Base-by-base conservation (phyloP, 1,140 invertebrate genomes). In the Neotoxoptera formosana region DNA sequence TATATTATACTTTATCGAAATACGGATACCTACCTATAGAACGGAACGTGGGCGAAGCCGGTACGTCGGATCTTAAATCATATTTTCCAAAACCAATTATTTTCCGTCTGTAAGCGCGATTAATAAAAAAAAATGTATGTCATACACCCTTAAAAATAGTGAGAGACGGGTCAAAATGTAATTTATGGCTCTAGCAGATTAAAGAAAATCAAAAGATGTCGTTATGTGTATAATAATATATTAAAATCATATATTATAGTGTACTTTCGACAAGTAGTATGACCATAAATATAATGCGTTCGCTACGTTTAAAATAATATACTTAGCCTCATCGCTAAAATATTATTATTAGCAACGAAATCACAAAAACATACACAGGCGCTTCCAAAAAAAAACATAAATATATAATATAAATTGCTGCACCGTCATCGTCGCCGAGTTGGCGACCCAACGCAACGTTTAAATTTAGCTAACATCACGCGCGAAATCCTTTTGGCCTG, bases 271-370 rank as follows among this genome's bases (percentile, higher is more conserved):
- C 25, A 45, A 17, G 45, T 84, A 84, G 21, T 6, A 21, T 21
- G 25, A 41, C 45, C 45, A 41, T 47, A 86, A 86, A 86, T 83
- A 83, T 83, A 83, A 25, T 25, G 84, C 88, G 88, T 88, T 51
- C 34, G 14, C n/a, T 76, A 14, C 1, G 88, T 56, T 53, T 56
- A 53, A 25, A 89, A 89, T 89, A 36, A 53, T 89, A 89, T 20
- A 56, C 21, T 89, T 53, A 23, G 47, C 87, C 7, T 56, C n/a
- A 34, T 53, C 88, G 3, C 34, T 89, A 23, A 17, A 89, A 56
- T 56, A 89, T 89, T 89, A 89, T 89, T 89, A 89, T 89, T 89
- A 89, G 88, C 51, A 36, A 56, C 48, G 51, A 89, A 89, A 89
- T 53, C 51, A 41, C 11, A 36, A 53, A 45, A 25, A 51, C 34